Evolutionary conservation across 2,113 vertebrate genomes (phyloP).

Genomic region (Chamaetylas fuelleborni): DNA sequence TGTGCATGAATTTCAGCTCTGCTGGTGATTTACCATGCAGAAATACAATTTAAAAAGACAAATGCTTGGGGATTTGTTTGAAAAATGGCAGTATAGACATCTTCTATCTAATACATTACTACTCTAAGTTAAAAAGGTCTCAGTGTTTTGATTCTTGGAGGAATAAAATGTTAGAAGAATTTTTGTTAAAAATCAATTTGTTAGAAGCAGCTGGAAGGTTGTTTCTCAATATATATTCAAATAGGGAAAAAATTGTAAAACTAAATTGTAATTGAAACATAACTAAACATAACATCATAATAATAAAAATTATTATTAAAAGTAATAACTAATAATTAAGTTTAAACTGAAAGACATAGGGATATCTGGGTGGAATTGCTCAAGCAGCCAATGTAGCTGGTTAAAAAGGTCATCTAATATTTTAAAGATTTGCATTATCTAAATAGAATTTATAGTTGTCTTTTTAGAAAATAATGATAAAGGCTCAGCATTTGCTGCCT

Average conservation of each 20-base stretch:
- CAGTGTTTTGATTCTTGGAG: not conserved
- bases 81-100: not conserved
- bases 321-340: not conserved
- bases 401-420: not conserved
- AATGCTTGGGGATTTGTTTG: not conserved
- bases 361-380: not conserved
- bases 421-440: constrained; percentile 16
- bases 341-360: not conserved
- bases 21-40: constrained; percentile 23
- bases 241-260: not conserved
- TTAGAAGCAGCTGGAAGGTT: not conserved
- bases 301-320: not conserved
- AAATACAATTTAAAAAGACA: constrained; percentile 56
- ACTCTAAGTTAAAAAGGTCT: not conserved
- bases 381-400: not conserved
- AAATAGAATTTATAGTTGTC: not conserved
- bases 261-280: not conserved
- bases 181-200: not conserved
- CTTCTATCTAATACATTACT: not conserved
- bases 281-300: not conserved
- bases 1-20: constrained; percentile 1
- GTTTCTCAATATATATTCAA: not conserved
- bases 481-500: constrained; percentile 35
- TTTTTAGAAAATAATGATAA: constrained; percentile 37
- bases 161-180: not conserved